Evolutionary conservation across 2,797 vertebrate species (phyloP), one percentile per base, ranked within the genome.

Genomic region (Macrochelys suwanniensis): DNA sequence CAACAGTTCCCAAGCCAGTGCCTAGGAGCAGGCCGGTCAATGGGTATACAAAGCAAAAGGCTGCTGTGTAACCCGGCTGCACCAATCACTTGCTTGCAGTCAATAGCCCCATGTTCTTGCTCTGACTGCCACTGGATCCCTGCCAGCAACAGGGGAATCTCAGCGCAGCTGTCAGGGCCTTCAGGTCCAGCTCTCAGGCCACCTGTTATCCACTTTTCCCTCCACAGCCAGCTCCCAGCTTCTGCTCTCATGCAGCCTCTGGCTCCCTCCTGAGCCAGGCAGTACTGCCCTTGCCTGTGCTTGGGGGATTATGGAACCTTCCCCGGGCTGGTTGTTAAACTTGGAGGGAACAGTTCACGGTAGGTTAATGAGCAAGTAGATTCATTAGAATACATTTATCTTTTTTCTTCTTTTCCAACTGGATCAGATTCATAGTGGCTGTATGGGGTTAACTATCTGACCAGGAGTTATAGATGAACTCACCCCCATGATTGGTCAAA

Each of bases 321-420:
- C 37, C 87, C 26, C 33, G 76, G 26, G 10, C 5, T 37, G 42
- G 49, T 19, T 17, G 17, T 42, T 89, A 53, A 42, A 37, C n/a
- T 37, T 42, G n/a, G 65, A 68, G 65, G 21, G 79, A 51, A 12
- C 84, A 5, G 33, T 33, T 23, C 59, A 25, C 4, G n/a, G n/a
- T n/a, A 7, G 88, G 37, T 42, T 89, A 54, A 33, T 86, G 26
- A 77, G 80, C 0, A 0, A 17, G 12, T 53, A 5, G 16, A n/a
- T 79, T 65, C 0, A 74, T 85, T 65, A 61, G 17, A 23, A 5
- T 90, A 11, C 50, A 78, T 59, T 71, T 11, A 71, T 71, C 68
- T 42, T 71, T 71, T 11, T 71, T 31, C 59, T 71, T 71, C 17
- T 71, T 42, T 71, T 71, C 68, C 68, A 42, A 6, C 19, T 68